Evolutionary conservation across 2,113 vertebrate genomes (phyloP).

Genomic region (Ammodramus savannarum): DNA sequence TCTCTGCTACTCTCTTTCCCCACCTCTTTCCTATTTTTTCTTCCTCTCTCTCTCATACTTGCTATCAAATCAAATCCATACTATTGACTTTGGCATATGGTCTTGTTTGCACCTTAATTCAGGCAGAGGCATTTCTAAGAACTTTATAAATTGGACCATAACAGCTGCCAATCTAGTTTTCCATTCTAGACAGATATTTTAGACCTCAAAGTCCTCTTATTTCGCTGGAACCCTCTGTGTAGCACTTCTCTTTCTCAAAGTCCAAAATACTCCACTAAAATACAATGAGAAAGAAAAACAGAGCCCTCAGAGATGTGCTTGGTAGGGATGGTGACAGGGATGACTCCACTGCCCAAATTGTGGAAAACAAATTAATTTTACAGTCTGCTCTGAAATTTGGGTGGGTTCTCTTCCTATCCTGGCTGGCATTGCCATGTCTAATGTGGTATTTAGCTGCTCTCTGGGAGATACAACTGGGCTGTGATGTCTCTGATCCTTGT

Average conservation of each 20-base stretch:
- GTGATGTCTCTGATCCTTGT: background rate
- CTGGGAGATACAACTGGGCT: background rate
- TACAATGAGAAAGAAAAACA: background rate
- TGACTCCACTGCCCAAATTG: background rate
- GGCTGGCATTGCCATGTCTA: background rate
- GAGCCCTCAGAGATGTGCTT: rapidly evolving
- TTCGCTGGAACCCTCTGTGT: background rate
- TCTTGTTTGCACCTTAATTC: background rate
- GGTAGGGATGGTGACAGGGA: background rate
- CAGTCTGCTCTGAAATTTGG: background rate
- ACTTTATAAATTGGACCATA: background rate
- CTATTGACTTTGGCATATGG: background rate
- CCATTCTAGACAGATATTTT: background rate
- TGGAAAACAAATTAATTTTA: background rate
- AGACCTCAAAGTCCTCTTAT: background rate
- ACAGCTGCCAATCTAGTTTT: background rate
- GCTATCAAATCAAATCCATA: background rate
- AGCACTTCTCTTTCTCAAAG: background rate
- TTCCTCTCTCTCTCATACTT: background rate
- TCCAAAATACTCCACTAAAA: background rate
- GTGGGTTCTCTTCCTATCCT: background rate
- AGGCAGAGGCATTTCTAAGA: background rate
- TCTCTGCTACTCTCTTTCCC: background rate
- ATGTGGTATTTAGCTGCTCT: background rate
- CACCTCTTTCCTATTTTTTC: background rate